phyloP scores from a whole-genome alignment of 2,797 vertebrate genomes.

The Parauchenoglanis punctatus region DNA sequence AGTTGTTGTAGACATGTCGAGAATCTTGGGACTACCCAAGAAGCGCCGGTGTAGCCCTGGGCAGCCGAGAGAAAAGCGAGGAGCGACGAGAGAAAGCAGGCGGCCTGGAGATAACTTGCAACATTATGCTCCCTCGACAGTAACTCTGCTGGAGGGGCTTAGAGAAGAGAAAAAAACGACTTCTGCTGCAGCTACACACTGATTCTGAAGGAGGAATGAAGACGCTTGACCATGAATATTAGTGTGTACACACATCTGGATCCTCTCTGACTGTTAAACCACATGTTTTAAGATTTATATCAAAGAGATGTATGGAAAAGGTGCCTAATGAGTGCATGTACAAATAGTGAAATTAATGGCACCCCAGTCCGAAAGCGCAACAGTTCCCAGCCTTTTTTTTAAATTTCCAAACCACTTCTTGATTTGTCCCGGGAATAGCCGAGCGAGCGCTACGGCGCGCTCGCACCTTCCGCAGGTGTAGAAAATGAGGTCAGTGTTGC shows the following conservation, averaged over 20 bases:
- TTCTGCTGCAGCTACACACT: slow-evolving; percentile 22
- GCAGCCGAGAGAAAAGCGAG: slow-evolving; percentile 54
- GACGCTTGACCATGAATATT: not conserved
- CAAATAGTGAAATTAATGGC: not conserved
- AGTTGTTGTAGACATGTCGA: not conserved
- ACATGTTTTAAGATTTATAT: not conserved
- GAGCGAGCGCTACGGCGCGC: not conserved
- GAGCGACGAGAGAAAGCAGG: slow-evolving; percentile 41
- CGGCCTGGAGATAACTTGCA: slow-evolving; percentile 48
- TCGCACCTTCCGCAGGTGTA: not conserved
- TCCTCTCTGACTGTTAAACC: not conserved
- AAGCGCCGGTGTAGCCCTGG: slow-evolving; percentile 51
- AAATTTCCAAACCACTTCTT: too few relatives aligned
- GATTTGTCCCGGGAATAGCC: not conserved
- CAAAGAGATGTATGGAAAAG: not conserved
- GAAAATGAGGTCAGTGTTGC: not conserved
- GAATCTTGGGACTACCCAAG: slow-evolving; percentile 1
- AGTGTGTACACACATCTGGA: not conserved
- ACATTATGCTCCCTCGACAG: slow-evolving; percentile 30
- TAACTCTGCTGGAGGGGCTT: slow-evolving; percentile 31
- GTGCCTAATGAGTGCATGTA: not conserved
- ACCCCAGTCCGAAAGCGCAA: not conserved
- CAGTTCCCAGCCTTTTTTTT: too few relatives aligned
- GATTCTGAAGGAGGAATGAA: not conserved
- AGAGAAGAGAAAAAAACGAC: slow-evolving; percentile 51